Base-by-base conservation (phyloP, 1,140 invertebrate genomes). In the Kradibia gibbosae region DNA sequence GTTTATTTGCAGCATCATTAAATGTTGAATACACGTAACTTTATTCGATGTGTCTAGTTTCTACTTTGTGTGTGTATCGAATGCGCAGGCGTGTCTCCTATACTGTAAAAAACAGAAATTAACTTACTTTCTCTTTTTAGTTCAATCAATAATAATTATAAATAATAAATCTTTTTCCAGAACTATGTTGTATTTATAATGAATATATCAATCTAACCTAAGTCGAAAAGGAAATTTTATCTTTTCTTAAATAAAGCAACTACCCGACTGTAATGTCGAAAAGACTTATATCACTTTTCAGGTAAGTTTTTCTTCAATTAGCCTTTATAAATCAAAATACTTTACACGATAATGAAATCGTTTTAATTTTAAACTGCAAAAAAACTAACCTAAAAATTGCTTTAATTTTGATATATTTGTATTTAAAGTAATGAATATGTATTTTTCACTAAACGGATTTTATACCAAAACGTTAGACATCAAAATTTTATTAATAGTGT, bases 71-170 rank as follows among this genome's bases (percentile, higher is more conserved):
- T 65, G 17, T 45, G 13, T 28, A 62, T 28, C n/a, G 22, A 71
- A 78, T 62, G 70, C 78, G 70, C 67, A 80, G 39, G 78, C 78
- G 53, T 73, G 39, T 62, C 45, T 62, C 48, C 57, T 15, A 22
- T 36, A 62, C 36, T 60, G 17, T 15, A 60, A 39, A 72, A 28
- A 79, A 74, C 13, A 57, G 8, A 20, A 72, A n/a, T 36, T 57
- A n/a, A 48, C 22, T 57, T 34, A 48, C 22, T 4, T 45, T 22
- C 0, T 39, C 15, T 2, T 15, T 78, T 25, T 20, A 7, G 8
- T 10, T n/a, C 10, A 20, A 60, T 60, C 34, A 80, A 73, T 73
- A 45, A 42, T 4, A 62, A 4, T 10, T 71, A 13, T 60, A 39
- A 72, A 62, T 20, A 62, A 31, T 28, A 42, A 34, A n/a, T 22